A percentile compares a stretch with the other conserved stretches of the same genome.
Evolutionary conservation across 2,888 invertebrate species (phyloP).

Genomic region (Nudaria mundana): DNA sequence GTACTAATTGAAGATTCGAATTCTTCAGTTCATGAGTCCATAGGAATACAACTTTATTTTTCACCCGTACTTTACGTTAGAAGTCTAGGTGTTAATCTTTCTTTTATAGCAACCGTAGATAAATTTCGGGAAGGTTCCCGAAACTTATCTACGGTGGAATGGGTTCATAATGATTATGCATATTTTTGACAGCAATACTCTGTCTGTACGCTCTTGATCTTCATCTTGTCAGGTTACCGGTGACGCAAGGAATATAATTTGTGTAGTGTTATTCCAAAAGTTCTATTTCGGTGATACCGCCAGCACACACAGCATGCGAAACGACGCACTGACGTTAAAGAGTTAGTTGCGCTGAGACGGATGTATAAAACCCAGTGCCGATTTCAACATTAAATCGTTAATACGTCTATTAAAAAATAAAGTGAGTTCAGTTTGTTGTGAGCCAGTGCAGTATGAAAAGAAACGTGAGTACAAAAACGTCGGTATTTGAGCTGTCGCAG

Average conservation of each 20-base stretch:
- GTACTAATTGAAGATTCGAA: too few relatives aligned
- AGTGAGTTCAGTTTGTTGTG: slow-evolving; percentile 24
- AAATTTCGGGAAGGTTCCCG: too few relatives aligned
- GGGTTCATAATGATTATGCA: too few relatives aligned
- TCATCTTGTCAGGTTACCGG: slow-evolving; percentile 58
- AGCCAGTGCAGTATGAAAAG: slow-evolving; percentile 67
- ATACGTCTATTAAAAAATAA: slow-evolving; percentile 29
- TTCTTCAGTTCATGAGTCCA: too few relatives aligned
- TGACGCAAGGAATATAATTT: slow-evolving; percentile 77
- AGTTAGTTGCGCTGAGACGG: slow-evolving; percentile 57
- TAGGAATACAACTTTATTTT: too few relatives aligned
- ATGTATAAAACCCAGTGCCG: slow-evolving; percentile 50
- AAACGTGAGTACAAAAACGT: slow-evolving; percentile 65
- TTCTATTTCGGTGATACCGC: slow-evolving; percentile 73
- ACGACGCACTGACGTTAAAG: slow-evolving; percentile 55
- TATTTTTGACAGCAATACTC: slow-evolving; percentile 13
- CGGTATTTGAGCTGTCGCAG: slow-evolving; percentile 23
- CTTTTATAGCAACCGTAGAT: too few relatives aligned
- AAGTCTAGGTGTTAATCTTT: too few relatives aligned
- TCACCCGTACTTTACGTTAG: too few relatives aligned
- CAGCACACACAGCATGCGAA: slow-evolving; percentile 63
- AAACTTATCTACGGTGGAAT: too few relatives aligned
- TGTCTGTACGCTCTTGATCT: slow-evolving; percentile 63
- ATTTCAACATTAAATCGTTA: slow-evolving; percentile 30
- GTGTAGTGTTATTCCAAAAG: slow-evolving; percentile 77